Percentiles rank a stretch among this genome's conserved stretches.
Conservation (phyloP, 2,888 invertebrate genomes). For the Euplexia lucipara region DNA sequence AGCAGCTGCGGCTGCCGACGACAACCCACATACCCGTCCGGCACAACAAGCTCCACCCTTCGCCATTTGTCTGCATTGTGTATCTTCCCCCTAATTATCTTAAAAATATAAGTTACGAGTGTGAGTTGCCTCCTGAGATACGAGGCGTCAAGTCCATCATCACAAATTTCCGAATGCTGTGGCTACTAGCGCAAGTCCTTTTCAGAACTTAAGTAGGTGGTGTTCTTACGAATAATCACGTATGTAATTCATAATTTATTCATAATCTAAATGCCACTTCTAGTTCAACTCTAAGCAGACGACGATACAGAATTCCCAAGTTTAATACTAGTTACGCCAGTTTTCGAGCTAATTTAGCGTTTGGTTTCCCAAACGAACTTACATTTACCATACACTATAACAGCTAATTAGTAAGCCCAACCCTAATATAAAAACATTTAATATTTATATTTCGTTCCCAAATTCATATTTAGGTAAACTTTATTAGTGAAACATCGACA, state of each 20-base stretch:
- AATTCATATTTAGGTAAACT: slow-evolving; percentile 59
- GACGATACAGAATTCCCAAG: slow-evolving; percentile 61
- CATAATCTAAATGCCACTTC: slow-evolving; percentile 49
- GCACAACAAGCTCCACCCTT: too few relatives aligned
- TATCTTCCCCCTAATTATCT: too few relatives aligned
- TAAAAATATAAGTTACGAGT: too few relatives aligned
- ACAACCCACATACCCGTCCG: too few relatives aligned
- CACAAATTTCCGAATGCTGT: too few relatives aligned
- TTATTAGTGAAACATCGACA: slow-evolving; percentile 64
- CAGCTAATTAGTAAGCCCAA: slow-evolving; percentile 64
- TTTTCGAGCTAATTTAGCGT: slow-evolving; percentile 70
- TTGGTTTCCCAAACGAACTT: slow-evolving; percentile 50
- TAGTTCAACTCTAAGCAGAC: slow-evolving; percentile 43
- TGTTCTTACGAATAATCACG: too few relatives aligned
- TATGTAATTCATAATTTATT: neutral
- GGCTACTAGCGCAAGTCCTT: too few relatives aligned
- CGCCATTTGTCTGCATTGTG: too few relatives aligned
- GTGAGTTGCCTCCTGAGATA: too few relatives aligned
- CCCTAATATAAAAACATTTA: slow-evolving; percentile 48
- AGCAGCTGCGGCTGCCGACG: too few relatives aligned
- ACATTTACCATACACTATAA: slow-evolving; percentile 59
- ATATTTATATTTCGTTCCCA: slow-evolving; percentile 47
- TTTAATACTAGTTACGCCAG: slow-evolving; percentile 69
- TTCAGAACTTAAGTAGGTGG: too few relatives aligned
- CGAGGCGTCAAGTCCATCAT: too few relatives aligned